Evolutionary conservation across 2,797 vertebrate species (phyloP).

Genomic region (Acanthopagrus latus): DNA sequence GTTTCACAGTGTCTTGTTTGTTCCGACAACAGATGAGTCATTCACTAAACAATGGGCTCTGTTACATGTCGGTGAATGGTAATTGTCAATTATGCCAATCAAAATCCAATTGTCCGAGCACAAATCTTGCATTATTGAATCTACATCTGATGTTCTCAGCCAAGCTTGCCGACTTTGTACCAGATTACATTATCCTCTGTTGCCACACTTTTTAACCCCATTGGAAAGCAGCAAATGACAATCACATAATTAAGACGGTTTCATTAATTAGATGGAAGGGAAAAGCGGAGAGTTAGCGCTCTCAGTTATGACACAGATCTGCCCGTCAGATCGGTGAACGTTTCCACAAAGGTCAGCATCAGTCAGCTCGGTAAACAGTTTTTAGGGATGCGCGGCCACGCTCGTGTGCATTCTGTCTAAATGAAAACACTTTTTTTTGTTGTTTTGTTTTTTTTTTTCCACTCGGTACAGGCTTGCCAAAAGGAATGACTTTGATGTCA

Average conservation of each 20-base stretch:
- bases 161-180: constrained; percentile 60
- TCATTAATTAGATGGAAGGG: constrained; percentile 58
- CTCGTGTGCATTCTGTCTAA: constrained; percentile 36
- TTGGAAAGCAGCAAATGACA: constrained; percentile 61
- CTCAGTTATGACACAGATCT: constrained; percentile 34
- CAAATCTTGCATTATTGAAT: constrained; percentile 75
- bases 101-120: constrained; percentile 78
- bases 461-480: constrained; percentile 40
- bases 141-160: constrained; percentile 73
- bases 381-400: constrained; percentile 55
- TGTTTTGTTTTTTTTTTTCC: constrained; percentile 3
- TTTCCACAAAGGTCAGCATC: constrained; percentile 46
- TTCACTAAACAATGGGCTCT: constrained; percentile 56
- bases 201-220: constrained; percentile 40
- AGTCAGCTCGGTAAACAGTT: constrained; percentile 51
- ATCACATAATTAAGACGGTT: constrained; percentile 65
- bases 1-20: constrained; percentile 59
- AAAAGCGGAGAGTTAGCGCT: constrained; percentile 45
- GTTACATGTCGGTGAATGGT: constrained; percentile 73
- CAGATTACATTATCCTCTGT: constrained; percentile 64
- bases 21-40: constrained; percentile 67
- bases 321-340: constrained; percentile 37
- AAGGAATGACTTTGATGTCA: constrained; percentile 67
- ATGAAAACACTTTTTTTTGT: constrained; percentile 42
- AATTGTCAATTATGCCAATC: constrained; percentile 82